Percentiles rank a stretch among this genome's conserved stretches.
phyloP scores from a whole-genome alignment of 2,888 invertebrate genomes.

The Nomada hirtipes region DNA sequence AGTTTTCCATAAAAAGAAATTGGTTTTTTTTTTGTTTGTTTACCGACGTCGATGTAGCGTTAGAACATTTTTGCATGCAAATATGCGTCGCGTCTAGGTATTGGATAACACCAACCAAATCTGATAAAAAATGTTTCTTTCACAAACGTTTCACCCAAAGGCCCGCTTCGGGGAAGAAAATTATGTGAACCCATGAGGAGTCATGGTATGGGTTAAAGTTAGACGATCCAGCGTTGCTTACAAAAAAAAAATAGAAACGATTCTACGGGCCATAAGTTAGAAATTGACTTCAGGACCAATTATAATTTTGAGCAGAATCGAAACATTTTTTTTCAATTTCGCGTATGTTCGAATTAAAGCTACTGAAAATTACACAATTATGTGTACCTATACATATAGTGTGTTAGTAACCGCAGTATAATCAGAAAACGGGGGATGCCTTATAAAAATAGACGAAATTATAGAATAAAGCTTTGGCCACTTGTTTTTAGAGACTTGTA shows the following conservation, averaged over 20 bases:
- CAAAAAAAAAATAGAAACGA: slow-evolving; percentile 45
- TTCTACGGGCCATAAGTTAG: slow-evolving; percentile 23
- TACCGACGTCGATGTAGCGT: neutral
- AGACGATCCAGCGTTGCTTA: slow-evolving; percentile 64
- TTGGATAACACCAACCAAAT: slow-evolving; percentile 43
- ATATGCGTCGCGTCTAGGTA: slow-evolving; percentile 15
- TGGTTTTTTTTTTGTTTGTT: neutral
- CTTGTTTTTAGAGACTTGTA: too few species aligned
- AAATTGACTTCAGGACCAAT: slow-evolving; percentile 31
- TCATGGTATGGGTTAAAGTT: slow-evolving; percentile 13
- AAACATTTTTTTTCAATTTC: too few species aligned
- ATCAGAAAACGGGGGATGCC: too few species aligned
- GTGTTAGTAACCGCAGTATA: too few species aligned
- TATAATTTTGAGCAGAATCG: too few species aligned
- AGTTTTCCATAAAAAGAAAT: neutral
- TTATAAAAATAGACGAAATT: too few species aligned
- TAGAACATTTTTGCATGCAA: neutral
- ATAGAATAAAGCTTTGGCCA: too few species aligned
- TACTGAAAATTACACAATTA: too few species aligned
- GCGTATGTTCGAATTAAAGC: too few species aligned
- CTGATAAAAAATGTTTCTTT: slow-evolving; percentile 46
- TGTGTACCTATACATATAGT: too few species aligned
- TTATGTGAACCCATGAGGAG: slow-evolving; percentile 35
- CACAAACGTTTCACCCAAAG: slow-evolving; percentile 52
- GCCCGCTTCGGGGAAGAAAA: slow-evolving; percentile 62